phyloP scores from a whole-genome alignment of 2,113 vertebrate genomes.

The Corythoichthys haematopterus region DNA sequence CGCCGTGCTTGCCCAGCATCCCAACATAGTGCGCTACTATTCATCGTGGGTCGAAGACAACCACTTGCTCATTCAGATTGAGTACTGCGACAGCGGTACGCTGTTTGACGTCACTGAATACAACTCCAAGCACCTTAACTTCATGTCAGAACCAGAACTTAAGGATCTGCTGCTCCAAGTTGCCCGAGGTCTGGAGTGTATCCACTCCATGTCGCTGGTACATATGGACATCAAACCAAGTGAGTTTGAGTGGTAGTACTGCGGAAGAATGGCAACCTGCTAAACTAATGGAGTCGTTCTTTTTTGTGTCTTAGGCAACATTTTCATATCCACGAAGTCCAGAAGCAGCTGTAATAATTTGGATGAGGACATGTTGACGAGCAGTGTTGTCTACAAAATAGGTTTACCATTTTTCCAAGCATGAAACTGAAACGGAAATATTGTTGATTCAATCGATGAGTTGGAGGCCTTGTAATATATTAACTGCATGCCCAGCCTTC shows the following conservation, averaged over 20 bases:
- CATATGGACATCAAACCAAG: constrained; percentile 99
- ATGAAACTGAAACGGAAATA: background rate
- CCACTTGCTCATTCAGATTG: constrained; percentile 99
- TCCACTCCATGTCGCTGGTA: constrained; percentile 92
- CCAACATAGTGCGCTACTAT: constrained; percentile 94
- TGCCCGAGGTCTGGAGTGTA: constrained; percentile 87
- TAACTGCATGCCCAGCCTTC: no score
- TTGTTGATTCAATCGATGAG: background rate
- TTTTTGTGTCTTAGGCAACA: constrained; percentile 79
- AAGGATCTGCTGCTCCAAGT: constrained; percentile 92
- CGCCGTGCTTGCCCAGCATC: constrained; percentile 93
- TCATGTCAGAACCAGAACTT: constrained; percentile 83
- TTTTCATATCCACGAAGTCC: constrained; percentile 89
- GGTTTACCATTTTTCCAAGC: constrained; percentile 63
- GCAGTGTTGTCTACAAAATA: constrained; percentile 91
- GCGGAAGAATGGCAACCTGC: background rate
- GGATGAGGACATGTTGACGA: constrained; percentile 82
- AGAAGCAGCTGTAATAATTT: constrained; percentile 78
- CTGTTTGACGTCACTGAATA: constrained; percentile 88
- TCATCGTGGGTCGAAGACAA: constrained; percentile 98
- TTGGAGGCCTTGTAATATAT: background rate
- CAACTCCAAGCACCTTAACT: constrained; percentile 82
- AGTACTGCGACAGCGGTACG: constrained; percentile 96
- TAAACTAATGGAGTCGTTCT: background rate
- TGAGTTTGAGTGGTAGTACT: constrained; percentile 68